A percentile compares a stretch with the other conserved stretches of the same genome.
These are phyloP conservation scores for Cephalopterus ornatus DNA, from an alignment of 2,113 vertebrate genomes.

Conservation along the genomic window DNA sequence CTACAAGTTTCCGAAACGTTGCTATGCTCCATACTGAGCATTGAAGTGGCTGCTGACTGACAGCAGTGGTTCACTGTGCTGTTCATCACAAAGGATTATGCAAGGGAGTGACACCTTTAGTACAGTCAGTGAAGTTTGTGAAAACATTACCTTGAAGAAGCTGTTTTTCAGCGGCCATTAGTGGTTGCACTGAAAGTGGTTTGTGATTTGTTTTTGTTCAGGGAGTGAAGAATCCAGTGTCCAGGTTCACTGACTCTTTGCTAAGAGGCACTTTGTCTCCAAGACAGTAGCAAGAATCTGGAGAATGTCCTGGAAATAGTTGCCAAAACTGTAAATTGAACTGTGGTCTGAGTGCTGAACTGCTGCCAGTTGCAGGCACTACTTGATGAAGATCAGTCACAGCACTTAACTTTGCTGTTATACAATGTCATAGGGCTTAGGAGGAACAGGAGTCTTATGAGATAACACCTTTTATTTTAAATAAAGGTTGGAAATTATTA, in stretches of 20 bases:
- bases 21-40: not conserved
- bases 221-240: not conserved
- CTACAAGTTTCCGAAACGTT: not conserved
- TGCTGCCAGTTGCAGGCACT: slow-evolving; percentile 44
- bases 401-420: slow-evolving; percentile 18
- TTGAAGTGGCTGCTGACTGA: not conserved
- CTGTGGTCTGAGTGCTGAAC: slow-evolving; percentile 17
- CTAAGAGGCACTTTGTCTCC: slow-evolving; percentile 47
- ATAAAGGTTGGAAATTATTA: not conserved
- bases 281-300: slow-evolving; percentile 34
- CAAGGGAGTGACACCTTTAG: slow-evolving; percentile 27
- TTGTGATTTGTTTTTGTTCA: slow-evolving; percentile 50
- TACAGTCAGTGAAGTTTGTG: not conserved
- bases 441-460: not conserved
- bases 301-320: slow-evolving; percentile 20
- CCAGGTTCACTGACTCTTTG: slow-evolving; percentile 27
- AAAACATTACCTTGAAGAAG: slow-evolving; percentile 34
- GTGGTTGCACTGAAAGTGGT: not conserved
- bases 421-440: not conserved
- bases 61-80: not conserved
- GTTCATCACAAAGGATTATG: slow-evolving; percentile 25
- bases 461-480: not conserved
- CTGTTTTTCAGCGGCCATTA: slow-evolving; percentile 17
- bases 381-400: slow-evolving; percentile 41
- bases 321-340: slow-evolving; percentile 63